Conservation (phyloP, 2,888 invertebrate genomes). For the Trilocha varians region DNA sequence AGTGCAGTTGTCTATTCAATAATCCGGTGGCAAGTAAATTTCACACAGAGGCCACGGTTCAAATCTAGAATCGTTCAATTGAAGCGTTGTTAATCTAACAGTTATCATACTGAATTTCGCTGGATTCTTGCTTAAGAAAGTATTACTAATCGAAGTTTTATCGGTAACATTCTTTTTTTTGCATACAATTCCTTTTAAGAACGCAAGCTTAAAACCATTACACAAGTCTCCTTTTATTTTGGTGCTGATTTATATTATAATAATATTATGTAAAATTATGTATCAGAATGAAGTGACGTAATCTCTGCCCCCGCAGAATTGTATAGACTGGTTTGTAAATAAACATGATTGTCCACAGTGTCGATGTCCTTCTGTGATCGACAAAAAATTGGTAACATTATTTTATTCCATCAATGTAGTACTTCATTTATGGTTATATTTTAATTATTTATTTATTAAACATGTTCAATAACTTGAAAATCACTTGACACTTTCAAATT, state of each 20-base stretch:
- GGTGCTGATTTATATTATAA: too few relatives aligned
- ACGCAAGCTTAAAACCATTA: neutral
- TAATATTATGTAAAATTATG: neutral
- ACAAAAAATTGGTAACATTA: constrained; percentile 1
- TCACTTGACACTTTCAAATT: too few relatives aligned
- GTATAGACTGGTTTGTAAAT: constrained; percentile 20
- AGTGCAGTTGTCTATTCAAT: too few relatives aligned
- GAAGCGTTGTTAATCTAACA: neutral
- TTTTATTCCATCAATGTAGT: too few relatives aligned
- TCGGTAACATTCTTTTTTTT: neutral
- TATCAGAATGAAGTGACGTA: constrained; percentile 20
- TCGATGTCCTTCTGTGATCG: constrained; percentile 6
- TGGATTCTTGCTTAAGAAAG: neutral
- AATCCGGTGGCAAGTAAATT: neutral
- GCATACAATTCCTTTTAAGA: neutral
- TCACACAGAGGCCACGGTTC: neutral
- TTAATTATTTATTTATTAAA: too few relatives aligned
- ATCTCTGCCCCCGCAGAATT: constrained; percentile 12
- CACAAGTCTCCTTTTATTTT: constrained; percentile 6
- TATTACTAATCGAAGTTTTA: neutral
- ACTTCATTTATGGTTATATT: too few relatives aligned
- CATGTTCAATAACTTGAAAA: too few relatives aligned
- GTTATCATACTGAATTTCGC: neutral
- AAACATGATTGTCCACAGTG: constrained; percentile 18
- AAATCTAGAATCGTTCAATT: neutral